Base-by-base conservation (phyloP, 2,113 vertebrate genomes). In the Sterrhoptilus dennistouni region DNA sequence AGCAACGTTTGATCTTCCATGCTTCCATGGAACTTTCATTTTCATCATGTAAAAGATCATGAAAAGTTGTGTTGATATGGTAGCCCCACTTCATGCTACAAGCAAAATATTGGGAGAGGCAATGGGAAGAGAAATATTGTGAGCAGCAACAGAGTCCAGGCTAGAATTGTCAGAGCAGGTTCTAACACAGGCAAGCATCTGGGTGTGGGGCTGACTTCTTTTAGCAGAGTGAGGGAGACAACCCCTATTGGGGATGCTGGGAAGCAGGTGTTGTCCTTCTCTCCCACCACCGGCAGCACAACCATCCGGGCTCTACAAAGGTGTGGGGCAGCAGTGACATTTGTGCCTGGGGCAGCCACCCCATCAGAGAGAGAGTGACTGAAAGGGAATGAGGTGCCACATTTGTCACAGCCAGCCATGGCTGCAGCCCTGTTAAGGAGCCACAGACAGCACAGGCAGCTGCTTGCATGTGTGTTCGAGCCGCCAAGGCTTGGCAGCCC, bases 291-390 rank as follows among this genome's bases (percentile, higher is more conserved):
- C 20, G 27, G 35, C 79, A 66, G 28, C 42, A 65, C 25, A 47
- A 6, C 59, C 0, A 0, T 12, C 17, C 0, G 7, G 44, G 45
- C n/a, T 82, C 50, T 79, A 64, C 0, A 0, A 17, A 24, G 35
- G 18, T 8, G 5, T 3, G 3, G 15, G 70, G 33, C 59, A 70
- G 69, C 57, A 11, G 49, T 69, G 45, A 13, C 44, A 36, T n/a
- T n/a, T 2, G 61, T 45, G 63, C 40, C 42, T 3, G 3, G 15
- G 71, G 33, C 59, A 70, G 69, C 59, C 0, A 0, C 11, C 8
- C 3, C 0, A 10, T 12, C 0, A 5, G n/a, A 28, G 0, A 0
- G 45, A 53, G 57, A 17, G 65, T n/a, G 54, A 38, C 35, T 14
- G 5, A 27, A 60, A 29, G 36, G 36, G 61, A 54, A n/a, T 13